A percentile compares a stretch with the other conserved stretches of the same genome.
phyloP scores from a whole-genome alignment of 2,797 vertebrate genomes.

The Lindbergichthys nudifrons region DNA sequence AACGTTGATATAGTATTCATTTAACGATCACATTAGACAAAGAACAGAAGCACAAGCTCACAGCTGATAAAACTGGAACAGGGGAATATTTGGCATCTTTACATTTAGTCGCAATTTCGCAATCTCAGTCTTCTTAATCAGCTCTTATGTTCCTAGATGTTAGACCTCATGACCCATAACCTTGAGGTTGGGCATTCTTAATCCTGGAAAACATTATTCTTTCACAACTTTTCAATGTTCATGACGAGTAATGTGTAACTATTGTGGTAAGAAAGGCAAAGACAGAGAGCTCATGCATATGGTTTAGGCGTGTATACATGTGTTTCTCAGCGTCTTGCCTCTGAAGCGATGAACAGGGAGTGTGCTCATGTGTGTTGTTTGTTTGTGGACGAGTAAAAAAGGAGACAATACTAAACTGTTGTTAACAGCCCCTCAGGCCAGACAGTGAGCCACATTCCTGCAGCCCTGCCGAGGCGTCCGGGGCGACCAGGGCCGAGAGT shows the following conservation, averaged over 20 bases:
- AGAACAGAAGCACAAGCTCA: background rate
- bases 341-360: conserved; percentile 64
- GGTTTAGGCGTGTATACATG: conserved; percentile 6
- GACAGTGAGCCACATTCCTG: conserved; percentile 83
- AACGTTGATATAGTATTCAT: background rate
- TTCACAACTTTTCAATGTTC: conserved; percentile 1
- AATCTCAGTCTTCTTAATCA: background rate
- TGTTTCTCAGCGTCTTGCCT: conserved; percentile 37
- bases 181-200: background rate
- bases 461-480: conserved; percentile 62
- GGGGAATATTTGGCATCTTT: background rate
- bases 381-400: conserved; percentile 73
- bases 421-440: conserved; percentile 80
- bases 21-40: background rate
- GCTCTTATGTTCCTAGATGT: background rate
- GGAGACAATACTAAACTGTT: conserved; percentile 77
- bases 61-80: no score
- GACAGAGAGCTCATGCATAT: background rate
- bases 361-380: conserved; percentile 79
- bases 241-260: conserved; percentile 6
- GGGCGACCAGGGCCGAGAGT: conserved; percentile 69
- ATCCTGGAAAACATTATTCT: background rate
- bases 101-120: background rate
- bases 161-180: background rate
- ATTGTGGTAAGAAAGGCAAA: background rate